phyloP scores from a whole-genome alignment of 2,797 vertebrate species.

The Sphenodon punctatus region DNA sequence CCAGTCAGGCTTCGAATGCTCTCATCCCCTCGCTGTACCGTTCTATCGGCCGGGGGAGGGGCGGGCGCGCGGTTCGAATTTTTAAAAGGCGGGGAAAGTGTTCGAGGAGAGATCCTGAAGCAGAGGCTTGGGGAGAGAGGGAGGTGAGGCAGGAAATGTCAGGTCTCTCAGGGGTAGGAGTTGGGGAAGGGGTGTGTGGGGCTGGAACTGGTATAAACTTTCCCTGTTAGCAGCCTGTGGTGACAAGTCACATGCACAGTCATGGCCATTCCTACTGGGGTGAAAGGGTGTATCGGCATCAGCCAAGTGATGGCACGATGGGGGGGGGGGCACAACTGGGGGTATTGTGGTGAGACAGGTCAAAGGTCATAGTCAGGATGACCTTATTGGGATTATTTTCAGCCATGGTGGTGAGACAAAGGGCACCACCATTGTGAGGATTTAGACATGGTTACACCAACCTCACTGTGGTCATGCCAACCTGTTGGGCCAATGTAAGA shows the following conservation, averaged over 20 bases:
- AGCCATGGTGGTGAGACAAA: no score
- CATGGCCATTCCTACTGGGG: neutral
- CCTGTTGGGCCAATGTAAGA: no score
- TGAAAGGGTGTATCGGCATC: neutral
- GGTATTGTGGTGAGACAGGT: neutral
- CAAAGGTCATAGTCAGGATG: neutral
- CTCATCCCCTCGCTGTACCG: no score
- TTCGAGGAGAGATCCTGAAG: neutral
- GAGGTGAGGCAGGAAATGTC: neutral
- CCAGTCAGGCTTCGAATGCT: constrained; percentile 14
- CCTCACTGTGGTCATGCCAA: no score
- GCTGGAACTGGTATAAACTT: neutral
- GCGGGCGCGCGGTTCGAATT: neutral
- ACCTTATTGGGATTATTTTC: no score
- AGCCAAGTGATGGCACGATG: no score
- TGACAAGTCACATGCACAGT: neutral
- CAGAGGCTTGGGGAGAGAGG: neutral
- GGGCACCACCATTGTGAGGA: no score
- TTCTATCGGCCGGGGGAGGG: neutral
- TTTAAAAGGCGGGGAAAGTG: neutral
- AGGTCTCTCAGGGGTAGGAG: neutral
- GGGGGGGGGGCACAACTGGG: no score
- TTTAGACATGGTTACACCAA: no score
- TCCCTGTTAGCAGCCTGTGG: no score
- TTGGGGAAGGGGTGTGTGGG: neutral